Percentiles rank a stretch among this genome's conserved stretches.
Conservation (phyloP, 2,888 invertebrate genomes). For the Periphyllus acericola region DNA sequence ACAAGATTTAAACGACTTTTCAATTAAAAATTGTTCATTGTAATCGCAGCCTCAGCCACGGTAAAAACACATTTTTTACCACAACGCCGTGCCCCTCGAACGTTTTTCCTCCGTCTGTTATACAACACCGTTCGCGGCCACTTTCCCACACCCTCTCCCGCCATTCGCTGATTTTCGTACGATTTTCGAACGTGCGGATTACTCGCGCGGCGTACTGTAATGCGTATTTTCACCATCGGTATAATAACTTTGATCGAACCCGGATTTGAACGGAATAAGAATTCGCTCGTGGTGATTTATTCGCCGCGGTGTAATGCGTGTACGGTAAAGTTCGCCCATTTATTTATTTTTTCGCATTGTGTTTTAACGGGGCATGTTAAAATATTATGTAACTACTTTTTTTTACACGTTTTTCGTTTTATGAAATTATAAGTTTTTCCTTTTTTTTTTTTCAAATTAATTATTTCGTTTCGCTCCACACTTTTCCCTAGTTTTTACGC, state of each 20-base stretch:
- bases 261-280: background rate
- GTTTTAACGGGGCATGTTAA: background rate
- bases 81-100: background rate
- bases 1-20: background rate
- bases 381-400: background rate
- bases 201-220: background rate
- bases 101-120: background rate
- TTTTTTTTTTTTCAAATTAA: slow-evolving; percentile 6
- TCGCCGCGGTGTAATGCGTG: background rate
- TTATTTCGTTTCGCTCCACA: background rate
- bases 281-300: background rate
- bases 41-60: background rate
- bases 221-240: background rate
- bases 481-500: background rate
- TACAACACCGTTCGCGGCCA: background rate
- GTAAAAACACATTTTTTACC: background rate
- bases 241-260: background rate
- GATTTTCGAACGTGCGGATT: background rate
- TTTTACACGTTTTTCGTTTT: slow-evolving; percentile 26
- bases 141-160: background rate
- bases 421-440: slow-evolving; percentile 27
- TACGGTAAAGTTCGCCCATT: background rate
- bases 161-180: background rate
- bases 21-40: background rate
- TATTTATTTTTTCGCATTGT: slow-evolving; percentile 17